These are phyloP conservation scores for Enteromius anoplus DNA, from an alignment of 2,797 vertebrate species.

Conservation along the genomic window DNA sequence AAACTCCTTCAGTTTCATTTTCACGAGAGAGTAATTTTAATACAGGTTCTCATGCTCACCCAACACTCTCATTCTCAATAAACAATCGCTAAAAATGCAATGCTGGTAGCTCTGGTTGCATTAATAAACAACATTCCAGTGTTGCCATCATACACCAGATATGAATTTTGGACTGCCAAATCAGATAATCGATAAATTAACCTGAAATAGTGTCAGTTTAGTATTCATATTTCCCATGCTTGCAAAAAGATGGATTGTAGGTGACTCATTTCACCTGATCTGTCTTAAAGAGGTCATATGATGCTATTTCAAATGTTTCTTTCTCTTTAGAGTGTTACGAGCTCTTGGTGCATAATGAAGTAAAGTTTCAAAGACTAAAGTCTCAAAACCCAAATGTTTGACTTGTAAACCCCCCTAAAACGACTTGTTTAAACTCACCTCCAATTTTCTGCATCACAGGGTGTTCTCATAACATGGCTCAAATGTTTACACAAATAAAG, in stretches of 20 bases:
- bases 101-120: constrained; percentile 14
- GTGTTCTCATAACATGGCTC: no score
- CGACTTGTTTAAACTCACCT: no score
- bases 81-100: constrained; percentile 5
- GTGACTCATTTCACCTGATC: not conserved
- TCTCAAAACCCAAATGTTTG: no score
- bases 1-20: constrained; percentile 9
- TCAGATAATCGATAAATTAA: not conserved
- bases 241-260: not conserved
- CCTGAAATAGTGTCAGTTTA: constrained; percentile 20
- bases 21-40: constrained; percentile 5
- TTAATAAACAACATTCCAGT: constrained; percentile 4
- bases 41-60: not conserved
- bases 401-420: no score
- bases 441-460: no score
- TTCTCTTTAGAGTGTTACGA: no score
- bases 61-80: not conserved
- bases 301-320: no score
- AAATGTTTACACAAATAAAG: no score
- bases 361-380: no score
- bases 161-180: not conserved
- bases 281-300: no score
- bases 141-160: not conserved
- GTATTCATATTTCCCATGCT: not conserved
- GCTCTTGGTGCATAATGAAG: no score